These are phyloP conservation scores for Medauroidea extradentata DNA, from an alignment of 1,140 invertebrate species.

Conservation along the genomic window DNA sequence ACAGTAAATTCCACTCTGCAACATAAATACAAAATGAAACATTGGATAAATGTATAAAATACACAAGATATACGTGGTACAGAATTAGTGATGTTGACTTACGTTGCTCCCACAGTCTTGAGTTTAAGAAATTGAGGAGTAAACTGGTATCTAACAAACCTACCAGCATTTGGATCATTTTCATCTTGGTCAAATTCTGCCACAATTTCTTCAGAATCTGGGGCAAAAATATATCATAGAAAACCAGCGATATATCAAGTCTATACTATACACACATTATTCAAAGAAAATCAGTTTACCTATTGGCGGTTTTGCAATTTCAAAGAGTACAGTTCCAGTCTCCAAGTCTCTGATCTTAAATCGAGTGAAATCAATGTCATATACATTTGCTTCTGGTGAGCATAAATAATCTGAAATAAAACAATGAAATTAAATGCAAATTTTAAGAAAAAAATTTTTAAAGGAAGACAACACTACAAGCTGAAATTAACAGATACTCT, in stretches of 20 bases:
- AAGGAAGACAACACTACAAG: too few relatives aligned
- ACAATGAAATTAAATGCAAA: constrained; percentile 2
- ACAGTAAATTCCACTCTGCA: constrained; percentile 94
- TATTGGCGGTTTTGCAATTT: constrained; percentile 87
- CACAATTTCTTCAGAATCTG: constrained; percentile 43
- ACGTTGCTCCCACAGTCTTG: constrained; percentile 94
- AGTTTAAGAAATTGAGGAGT: constrained; percentile 93
- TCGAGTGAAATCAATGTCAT: constrained; percentile 96
- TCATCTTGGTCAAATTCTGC: constrained; percentile 56
- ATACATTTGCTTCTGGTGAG: constrained; percentile 90
- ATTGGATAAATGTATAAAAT: background rate
- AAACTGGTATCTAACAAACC: constrained; percentile 97
- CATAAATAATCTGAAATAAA: constrained; percentile 78
- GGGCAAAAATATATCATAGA: constrained; percentile 5
- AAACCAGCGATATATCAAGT: background rate
- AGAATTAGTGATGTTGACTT: constrained; percentile 43
- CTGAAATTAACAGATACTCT: background rate
- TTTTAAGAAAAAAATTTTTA: background rate
- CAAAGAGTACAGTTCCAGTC: constrained; percentile 88
- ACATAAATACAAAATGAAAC: constrained; percentile 12
- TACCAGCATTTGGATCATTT: constrained; percentile 81
- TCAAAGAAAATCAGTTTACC: background rate
- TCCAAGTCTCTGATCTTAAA: constrained; percentile 97
- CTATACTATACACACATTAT: background rate
- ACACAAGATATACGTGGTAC: background rate